Evolutionary conservation across 2,797 vertebrate species (phyloP), one percentile per base, ranked within the genome.

Genomic region (Onychomys arenicola): DNA sequence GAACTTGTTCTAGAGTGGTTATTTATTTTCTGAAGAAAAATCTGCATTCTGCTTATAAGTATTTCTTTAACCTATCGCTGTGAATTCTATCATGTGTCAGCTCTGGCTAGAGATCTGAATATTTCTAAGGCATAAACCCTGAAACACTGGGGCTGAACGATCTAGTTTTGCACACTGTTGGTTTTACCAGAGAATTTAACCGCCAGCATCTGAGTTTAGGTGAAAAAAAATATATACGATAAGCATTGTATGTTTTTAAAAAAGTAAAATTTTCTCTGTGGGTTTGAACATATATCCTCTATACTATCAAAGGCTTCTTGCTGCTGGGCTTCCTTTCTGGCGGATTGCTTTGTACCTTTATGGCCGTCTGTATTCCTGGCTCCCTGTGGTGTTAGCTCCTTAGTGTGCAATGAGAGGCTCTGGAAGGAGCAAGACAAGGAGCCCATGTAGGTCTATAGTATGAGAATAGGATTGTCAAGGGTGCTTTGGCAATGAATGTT

Each of bases 161-260:
- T 93, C 13, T 16, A 55, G 73, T 90, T 95, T 73, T 91, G 8
- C 32, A 82, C 27, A 90, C 6, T 95, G 13, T 84, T 40, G 83
- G 46, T 61, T 95, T 93, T 85, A 65, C 65, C 43, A 52, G 81
- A 69, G 43, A 94, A 49, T 86, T 21, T 63, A 82, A 67, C 77
- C 32, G 69, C 69, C n/a, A 77, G 21, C 84, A 65, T 32, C 83
- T 55, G 59, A 37, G 52, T 77, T 95, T 40, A 59, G 37, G 40
- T 73, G 27, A 46, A 84, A 69, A 87, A 55, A 27, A 46, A n/a
- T 90, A 32, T 40, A 75, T 83, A 37, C 61, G 14, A 43, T 37
- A 84, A 87, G 21, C 67, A 95, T 19, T 43, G 27, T 90, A 94
- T 92, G 23, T 67, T 73, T 63, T 43, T 61, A 5, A 43, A 75